These are phyloP conservation scores for Agonopterix alstromeriana DNA, from an alignment of 2,888 invertebrate genomes.

Conservation along the genomic window DNA sequence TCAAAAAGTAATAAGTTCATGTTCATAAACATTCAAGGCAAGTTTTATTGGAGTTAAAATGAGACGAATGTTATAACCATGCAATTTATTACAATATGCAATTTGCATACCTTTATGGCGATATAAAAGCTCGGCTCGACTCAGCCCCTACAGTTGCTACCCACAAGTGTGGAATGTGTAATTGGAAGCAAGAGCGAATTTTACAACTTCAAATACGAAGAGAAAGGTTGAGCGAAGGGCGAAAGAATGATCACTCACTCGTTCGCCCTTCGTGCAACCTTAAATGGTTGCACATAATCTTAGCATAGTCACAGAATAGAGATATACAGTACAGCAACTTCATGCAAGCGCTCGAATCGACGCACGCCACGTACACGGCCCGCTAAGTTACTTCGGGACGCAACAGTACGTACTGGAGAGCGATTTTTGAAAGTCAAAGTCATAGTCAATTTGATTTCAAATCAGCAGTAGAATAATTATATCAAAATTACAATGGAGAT, in stretches of 20 bases:
- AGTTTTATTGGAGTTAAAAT: conserved; percentile 1
- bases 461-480: no score
- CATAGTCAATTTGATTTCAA: no score
- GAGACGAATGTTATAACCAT: conserved; percentile 2
- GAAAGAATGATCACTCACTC: conserved; percentile 1
- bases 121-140: conserved; percentile 1
- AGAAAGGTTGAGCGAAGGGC: conserved; percentile 18
- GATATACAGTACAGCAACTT: no score
- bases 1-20: background rate
- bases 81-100: conserved; percentile 15
- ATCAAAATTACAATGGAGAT: no score
- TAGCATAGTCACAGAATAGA: background rate
- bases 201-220: conserved; percentile 16
- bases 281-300: background rate
- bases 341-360: no score
- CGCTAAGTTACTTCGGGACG: no score
- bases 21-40: background rate
- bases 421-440: no score
- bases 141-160: background rate
- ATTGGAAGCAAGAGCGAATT: conserved; percentile 15
- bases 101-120: conserved; percentile 8
- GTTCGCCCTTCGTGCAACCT: background rate
- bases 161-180: conserved; percentile 10
- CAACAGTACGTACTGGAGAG: no score
- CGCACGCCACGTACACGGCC: no score